Evolutionary conservation across 1,140 invertebrate species (phyloP), one percentile per base, ranked within the genome.

Genomic region (Camponotus pennsylvanicus): DNA sequence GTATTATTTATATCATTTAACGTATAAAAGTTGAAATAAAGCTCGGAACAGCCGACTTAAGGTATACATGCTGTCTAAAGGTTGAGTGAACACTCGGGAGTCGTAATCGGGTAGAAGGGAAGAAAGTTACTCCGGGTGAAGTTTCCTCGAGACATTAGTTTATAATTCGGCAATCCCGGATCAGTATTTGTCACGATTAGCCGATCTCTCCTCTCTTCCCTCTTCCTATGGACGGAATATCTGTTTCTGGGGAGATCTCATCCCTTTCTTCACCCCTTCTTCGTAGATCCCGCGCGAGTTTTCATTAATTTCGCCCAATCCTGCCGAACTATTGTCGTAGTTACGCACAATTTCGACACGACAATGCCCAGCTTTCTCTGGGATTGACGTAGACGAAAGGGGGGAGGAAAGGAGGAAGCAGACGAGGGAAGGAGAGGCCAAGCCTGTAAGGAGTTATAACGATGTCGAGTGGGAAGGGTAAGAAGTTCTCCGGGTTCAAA

Each of bases 131-230:
- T 84, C 57, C 15, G 67, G 66, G 77, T 59, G 88, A 94, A 95
- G 92, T 94, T 95, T 94, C 89, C 87, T 86, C 79, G 89, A 93
- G 93, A 93, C 94, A 94, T 94, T 94, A 95, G 94, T 94, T 95
- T 95, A 94, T 95, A 94, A 95, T 95, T 95, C 93, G 92, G 92
- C 94, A 93, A 95, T 95, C 93, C 91, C 75, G 93, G 93, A 95
- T 95, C 94, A 95, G 94, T 95, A 95, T 95, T 95, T 95, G 94
- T 95, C 94, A 95, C 94, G 93, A 95, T 95, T 95, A 95, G 92
- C 92, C 93, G 92, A 94, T 92, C 90, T 91, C 67, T 70, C 40
- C 40, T 32, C 82, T 83, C 78, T 59, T 40, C 21, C 82, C 85
- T 78, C 64, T 88, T 45, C 40, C 79, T 37, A 86, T 88, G 64